phyloP scores from a whole-genome alignment of 2,113 vertebrate genomes.

The Coturnix japonica region DNA sequence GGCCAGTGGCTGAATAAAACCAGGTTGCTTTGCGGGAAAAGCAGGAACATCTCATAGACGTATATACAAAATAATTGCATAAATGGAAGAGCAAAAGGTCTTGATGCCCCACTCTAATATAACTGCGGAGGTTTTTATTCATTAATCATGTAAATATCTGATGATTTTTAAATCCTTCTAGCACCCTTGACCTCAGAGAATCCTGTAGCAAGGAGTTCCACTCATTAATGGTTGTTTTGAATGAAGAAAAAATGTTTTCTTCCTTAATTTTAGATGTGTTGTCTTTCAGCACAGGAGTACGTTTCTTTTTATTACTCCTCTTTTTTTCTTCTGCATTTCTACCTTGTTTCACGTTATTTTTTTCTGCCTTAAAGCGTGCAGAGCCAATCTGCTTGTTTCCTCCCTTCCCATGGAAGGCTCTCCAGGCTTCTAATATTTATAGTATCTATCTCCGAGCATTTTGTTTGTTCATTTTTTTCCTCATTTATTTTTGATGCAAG shows the following conservation, averaged over 20 bases:
- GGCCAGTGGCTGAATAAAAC: neutral
- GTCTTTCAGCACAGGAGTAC: neutral
- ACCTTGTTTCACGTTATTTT: neutral
- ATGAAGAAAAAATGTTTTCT: neutral
- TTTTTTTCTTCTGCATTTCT: neutral
- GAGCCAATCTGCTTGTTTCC: neutral
- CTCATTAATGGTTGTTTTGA: neutral
- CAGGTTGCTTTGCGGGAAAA: neutral
- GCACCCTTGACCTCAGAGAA: neutral
- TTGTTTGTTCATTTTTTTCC: neutral
- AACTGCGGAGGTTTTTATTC: neutral
- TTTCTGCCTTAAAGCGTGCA: neutral
- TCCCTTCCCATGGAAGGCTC: neutral
- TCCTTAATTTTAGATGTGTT: accelerated
- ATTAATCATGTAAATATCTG: neutral
- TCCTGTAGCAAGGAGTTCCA: neutral
- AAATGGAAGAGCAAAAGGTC: neutral
- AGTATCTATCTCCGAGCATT: neutral
- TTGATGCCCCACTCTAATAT: neutral
- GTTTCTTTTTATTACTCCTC: neutral
- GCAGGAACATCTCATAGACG: neutral
- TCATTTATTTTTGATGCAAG: neutral
- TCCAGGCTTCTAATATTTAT: neutral
- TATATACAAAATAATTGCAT: neutral
- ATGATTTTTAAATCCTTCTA: neutral